A percentile compares a stretch with the other conserved stretches of the same genome.
These are phyloP conservation scores for Drosophila pectinifera DNA, from an alignment of 1,140 invertebrate species.

Conservation along the genomic window DNA sequence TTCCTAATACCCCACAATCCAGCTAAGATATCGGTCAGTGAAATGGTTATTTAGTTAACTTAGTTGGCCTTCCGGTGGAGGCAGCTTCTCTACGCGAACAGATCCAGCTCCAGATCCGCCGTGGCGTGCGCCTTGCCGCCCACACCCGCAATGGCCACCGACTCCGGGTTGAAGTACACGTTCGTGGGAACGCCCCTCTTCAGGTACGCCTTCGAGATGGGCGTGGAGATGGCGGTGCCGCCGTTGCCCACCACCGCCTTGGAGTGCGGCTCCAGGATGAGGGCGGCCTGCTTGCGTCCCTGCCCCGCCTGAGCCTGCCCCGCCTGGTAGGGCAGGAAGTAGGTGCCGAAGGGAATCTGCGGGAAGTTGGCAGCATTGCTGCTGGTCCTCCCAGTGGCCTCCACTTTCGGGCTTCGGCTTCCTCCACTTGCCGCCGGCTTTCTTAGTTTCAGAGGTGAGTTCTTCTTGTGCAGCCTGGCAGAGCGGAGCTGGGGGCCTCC, in stretches of 20 bases:
- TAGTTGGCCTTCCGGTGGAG: slow-evolving; percentile 5
- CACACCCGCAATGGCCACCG: slow-evolving; percentile 89
- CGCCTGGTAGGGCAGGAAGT: slow-evolving; percentile 72
- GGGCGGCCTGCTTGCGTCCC: slow-evolving; percentile 78
- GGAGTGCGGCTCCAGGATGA: slow-evolving; percentile 88
- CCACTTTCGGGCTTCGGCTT: slow-evolving; percentile 78
- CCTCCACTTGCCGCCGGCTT: slow-evolving; percentile 8
- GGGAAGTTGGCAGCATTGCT: slow-evolving; percentile 65
- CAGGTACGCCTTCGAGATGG: slow-evolving; percentile 87
- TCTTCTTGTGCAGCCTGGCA: slow-evolving; percentile 9
- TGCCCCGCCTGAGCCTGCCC: slow-evolving; percentile 48
- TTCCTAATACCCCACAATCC: slow-evolving; percentile 1
- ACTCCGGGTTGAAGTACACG: slow-evolving; percentile 88
- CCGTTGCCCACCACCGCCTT: slow-evolving; percentile 87
- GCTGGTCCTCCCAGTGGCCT: slow-evolving; percentile 78
- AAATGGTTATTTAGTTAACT: slow-evolving; percentile 3
- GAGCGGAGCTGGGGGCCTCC: not conserved
- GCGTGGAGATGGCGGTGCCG: slow-evolving; percentile 89
- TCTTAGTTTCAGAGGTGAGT: slow-evolving; percentile 32
- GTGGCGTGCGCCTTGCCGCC: slow-evolving; percentile 90
- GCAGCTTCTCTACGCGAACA: slow-evolving; percentile 71
- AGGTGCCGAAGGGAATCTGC: slow-evolving; percentile 77
- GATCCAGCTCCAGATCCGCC: slow-evolving; percentile 87
- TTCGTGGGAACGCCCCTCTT: slow-evolving; percentile 86
- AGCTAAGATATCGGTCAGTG: not conserved